Evolutionary conservation across 1,140 invertebrate species (phyloP), one percentile per base, ranked within the genome.

Genomic region (Calephelis nemesis): DNA sequence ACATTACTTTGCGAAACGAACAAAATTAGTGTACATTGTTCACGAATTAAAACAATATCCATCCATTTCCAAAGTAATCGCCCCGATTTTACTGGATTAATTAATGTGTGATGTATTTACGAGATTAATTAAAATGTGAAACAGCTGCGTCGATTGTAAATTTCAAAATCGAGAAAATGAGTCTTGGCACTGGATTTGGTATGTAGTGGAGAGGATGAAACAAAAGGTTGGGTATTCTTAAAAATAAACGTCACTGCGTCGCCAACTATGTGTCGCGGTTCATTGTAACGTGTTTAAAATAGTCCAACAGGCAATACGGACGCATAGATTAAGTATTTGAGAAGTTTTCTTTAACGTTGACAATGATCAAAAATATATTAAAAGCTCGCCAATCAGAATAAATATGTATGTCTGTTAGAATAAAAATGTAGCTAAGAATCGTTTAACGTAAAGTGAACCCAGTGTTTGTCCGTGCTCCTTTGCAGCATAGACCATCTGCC

Each of bases 191-290:
- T 54, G 48, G 58, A 52, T 47, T 47, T 63, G 47, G 45, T 63
- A 48, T 48, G 30, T 70, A 65, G 65, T 65, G 54, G 15, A 39
- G 54, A 40, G 68, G 67, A 62, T 67, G 77, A 78, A 78, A 85
- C 84, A 84, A 85, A 85, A 81, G 81, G 80, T 81, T 75, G 65
- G 74, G 76, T 80, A 73, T 85, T 76, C 82, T 82, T 78, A 81
- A 87, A 89, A 89, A 89, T 87, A 87, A 87, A 82, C 80, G 75
- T 47, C 75, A 79, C 71, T 80, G 79, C 76, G 71, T 67, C 78
- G 87, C 85, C 85, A 90, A 88, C 78, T 82, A 86, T 83, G 80
- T 83, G 84, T 87, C 85, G 77, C 71, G 68, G 69, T 71, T 62
- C 67, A 76, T 76, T 75, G 68, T 78, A 76, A 81, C 75, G 76